These are phyloP conservation scores for Thymelicus sylvestris DNA, from an alignment of 2,888 invertebrate genomes.

Conservation along the genomic window DNA sequence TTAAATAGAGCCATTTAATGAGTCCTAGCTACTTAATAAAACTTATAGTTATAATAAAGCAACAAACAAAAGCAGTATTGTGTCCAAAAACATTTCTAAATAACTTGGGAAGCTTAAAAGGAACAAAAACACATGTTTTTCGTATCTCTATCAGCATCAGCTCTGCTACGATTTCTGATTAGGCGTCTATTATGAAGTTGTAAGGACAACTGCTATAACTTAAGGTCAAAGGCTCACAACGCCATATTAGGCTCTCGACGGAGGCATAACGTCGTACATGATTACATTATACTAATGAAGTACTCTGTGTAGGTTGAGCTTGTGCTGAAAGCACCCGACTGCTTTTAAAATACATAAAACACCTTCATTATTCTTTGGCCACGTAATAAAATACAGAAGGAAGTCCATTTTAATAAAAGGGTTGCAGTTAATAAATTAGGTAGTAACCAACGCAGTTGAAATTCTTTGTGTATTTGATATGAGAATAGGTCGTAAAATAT, in stretches of 20 bases:
- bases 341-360: slow-evolving; percentile 46
- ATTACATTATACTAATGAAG: slow-evolving; percentile 45
- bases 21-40: too few relatives aligned
- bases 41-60: too few relatives aligned
- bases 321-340: slow-evolving; percentile 46
- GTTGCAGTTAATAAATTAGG: too few relatives aligned
- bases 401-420: not conserved
- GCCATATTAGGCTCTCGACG: slow-evolving; percentile 48
- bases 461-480: too few relatives aligned
- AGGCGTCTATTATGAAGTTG: slow-evolving; percentile 29
- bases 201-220: slow-evolving; percentile 36
- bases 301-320: slow-evolving; percentile 37
- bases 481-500: too few relatives aligned
- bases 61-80: too few relatives aligned
- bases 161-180: slow-evolving; percentile 12
- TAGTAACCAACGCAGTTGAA: not conserved
- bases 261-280: slow-evolving; percentile 53
- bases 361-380: slow-evolving; percentile 38
- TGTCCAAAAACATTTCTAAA: not conserved
- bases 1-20: too few relatives aligned
- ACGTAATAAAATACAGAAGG: not conserved
- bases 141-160: not conserved
- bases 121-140: slow-evolving; percentile 6
- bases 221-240: slow-evolving; percentile 47
- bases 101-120: not conserved